A percentile compares a stretch with the other conserved stretches of the same genome.
Conservation (phyloP, 2,888 invertebrate species). For the Dyspetes luteomarginatus region DNA sequence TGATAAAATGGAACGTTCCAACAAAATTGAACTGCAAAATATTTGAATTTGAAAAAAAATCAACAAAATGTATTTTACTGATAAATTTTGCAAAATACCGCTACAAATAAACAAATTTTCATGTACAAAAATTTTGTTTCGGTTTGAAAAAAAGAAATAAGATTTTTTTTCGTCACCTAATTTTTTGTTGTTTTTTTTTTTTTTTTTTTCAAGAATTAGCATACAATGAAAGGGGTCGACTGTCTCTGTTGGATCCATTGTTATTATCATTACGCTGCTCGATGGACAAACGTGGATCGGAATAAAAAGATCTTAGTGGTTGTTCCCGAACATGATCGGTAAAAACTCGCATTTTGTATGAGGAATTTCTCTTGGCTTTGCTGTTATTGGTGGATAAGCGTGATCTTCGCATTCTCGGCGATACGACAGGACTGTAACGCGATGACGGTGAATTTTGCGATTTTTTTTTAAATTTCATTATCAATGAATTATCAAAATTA, state of each 20-base stretch:
- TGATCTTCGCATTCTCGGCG: slow-evolving; percentile 64
- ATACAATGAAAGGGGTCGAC: slow-evolving; percentile 77
- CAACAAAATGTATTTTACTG: too few species aligned
- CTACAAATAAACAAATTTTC: too few species aligned
- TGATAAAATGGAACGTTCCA: not conserved
- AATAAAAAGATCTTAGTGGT: slow-evolving; percentile 78
- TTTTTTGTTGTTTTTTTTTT: not conserved
- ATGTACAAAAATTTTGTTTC: not conserved
- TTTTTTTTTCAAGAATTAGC: slow-evolving; percentile 71
- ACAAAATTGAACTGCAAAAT: not conserved
- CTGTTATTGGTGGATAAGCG: slow-evolving; percentile 49
- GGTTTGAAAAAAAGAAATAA: not conserved
- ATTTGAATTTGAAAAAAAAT: not conserved
- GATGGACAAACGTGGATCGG: slow-evolving; percentile 77
- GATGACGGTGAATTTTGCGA: slow-evolving; percentile 70
- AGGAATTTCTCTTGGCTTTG: slow-evolving; percentile 70
- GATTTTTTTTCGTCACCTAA: not conserved
- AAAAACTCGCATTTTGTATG: slow-evolving; percentile 73
- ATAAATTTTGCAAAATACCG: too few species aligned
- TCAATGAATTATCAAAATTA: slow-evolving; percentile 72
- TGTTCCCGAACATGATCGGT: slow-evolving; percentile 79
- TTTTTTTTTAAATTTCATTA: slow-evolving; percentile 71
- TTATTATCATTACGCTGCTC: slow-evolving; percentile 68
- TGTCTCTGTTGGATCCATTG: slow-evolving; percentile 71
- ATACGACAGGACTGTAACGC: slow-evolving; percentile 78